Evolutionary conservation across 2,797 vertebrate genomes (phyloP), one percentile per base, ranked within the genome.

Genomic region (Lophius americanus): DNA sequence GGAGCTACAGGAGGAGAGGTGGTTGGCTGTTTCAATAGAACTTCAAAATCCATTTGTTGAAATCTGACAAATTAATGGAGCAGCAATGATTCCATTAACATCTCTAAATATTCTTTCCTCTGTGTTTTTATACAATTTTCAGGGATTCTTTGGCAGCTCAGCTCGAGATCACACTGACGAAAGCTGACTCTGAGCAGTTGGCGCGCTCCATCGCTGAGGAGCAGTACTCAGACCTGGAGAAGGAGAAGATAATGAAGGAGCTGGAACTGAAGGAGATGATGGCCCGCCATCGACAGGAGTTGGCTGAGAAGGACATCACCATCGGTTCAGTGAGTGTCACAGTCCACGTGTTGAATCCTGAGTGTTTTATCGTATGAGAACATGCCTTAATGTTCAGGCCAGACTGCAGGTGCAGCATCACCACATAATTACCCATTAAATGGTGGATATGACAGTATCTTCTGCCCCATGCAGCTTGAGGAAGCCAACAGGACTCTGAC

Each of bases 221-320:
- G 49, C 98, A 98, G 68, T 98, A 97, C 82, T 98, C 96, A 0
- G 96, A 99, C 81, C 91, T 99, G 86, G 97, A 99, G 89, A 99
- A 98, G 90, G 98, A 99, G 87, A 99, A 99, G 89, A 99, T 99
- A 71, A 98, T 99, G 96, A 99, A 99, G 85, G 98, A 99, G 82
- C 90, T 99, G 73, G 97, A 99, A 82, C 96, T 99, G 76, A 99
- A 99, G 87, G 97, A 99, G 88, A 98, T 99, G 97, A 98, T 96
- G 93, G 96, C 96, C 0, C 94, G 96, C 60, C 97, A 99, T 78
- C 96, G 95, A 11, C 98, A 99, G 86, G 97, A 98, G 46, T 94
- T 99, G 12, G 70, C 88, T 0, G 97, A 99, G 77, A 99, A 98
- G 88, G 96, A 99, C 85, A 93, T 95, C 73, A 98, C 97, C 43